Evolutionary conservation across 1,140 invertebrate genomes (phyloP), one percentile per base, ranked within the genome.

Genomic region (Tetraneura akinire): DNA sequence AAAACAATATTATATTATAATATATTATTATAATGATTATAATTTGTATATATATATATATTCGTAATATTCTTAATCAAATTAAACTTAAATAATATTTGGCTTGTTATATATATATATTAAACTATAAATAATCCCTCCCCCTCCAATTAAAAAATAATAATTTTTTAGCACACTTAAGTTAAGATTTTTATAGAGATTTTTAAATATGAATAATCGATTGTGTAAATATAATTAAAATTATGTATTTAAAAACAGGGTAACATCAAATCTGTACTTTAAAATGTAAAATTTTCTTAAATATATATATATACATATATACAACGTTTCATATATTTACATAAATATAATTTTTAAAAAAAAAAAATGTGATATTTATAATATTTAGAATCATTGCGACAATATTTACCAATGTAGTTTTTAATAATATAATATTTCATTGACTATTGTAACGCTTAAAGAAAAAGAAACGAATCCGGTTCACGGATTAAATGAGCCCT

Each of bases 401-500:
- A 78, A 78, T 78, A 78, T 78, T 60, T 78, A 60, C n/a, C 8
- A 42, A 29, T 45, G 16, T 78, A 78, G 53, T 37, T 3, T 3
- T 37, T 37, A 37, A 37, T 37, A 37, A 4, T 62, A 45, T 45
- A 45, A 37, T 60, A 23, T 57, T 76, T 78, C 26, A n/a, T 42
- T 18, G 37, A 29, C 62, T 47, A 37, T 32, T 74, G 45, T 74
- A 76, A 76, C 37, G 51, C 51, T 55, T 62, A 18, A 29, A 4
- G 8, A 37, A 37, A 4, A 60, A 62, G 51, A 78, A 78, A 78
- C 74, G 74, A 78, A 62, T 78, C 74, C 55, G 74, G 16, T 78
- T 78, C 55, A 78, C 55, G 74, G 74, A 78, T 78, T 78, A 78
- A 78, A 60, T 78, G 74, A 78, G 74, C 74, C 74, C 74, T 78